These are phyloP conservation scores for Lanistes nyassanus DNA, from an alignment of 1,140 invertebrate species.

Conservation along the genomic window DNA sequence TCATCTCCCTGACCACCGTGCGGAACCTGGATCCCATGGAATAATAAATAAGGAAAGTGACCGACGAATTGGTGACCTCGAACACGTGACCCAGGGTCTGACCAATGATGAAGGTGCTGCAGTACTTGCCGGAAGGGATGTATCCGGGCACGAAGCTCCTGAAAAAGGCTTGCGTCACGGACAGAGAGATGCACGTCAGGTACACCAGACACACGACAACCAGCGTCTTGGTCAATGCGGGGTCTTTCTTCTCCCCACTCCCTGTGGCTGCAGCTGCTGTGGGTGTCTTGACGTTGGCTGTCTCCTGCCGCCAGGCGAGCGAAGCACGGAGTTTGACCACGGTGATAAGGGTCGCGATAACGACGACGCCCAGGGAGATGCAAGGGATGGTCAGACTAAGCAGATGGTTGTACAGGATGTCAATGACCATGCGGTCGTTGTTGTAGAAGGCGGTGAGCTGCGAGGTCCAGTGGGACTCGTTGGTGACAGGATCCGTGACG, in stretches of 20 bases:
- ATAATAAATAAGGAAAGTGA: constrained; percentile 17
- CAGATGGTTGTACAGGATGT: constrained; percentile 21
- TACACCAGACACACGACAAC: constrained; percentile 11
- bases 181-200: constrained; percentile 9
- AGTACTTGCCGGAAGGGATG: constrained; percentile 8
- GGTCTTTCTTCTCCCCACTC: constrained; percentile 5
- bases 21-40: constrained; percentile 19
- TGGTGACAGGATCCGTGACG: neutral
- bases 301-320: constrained; percentile 3
- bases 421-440: constrained; percentile 7
- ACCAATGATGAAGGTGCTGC: constrained; percentile 14
- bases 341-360: constrained; percentile 10
- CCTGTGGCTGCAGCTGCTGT: too few relatives aligned
- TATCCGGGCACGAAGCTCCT: constrained; percentile 3
- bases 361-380: constrained; percentile 3
- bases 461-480: constrained; percentile 1
- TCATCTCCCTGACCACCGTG: neutral
- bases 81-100: constrained; percentile 3
- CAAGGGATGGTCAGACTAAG: constrained; percentile 17
- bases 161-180: constrained; percentile 6
- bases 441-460: constrained; percentile 9
- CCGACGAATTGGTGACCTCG: constrained; percentile 19
- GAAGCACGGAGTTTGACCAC: neutral
- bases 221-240: constrained; percentile 15
- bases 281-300: too few relatives aligned